Conservation (phyloP, 2,888 invertebrate genomes). For the Seira sanloemensis region DNA sequence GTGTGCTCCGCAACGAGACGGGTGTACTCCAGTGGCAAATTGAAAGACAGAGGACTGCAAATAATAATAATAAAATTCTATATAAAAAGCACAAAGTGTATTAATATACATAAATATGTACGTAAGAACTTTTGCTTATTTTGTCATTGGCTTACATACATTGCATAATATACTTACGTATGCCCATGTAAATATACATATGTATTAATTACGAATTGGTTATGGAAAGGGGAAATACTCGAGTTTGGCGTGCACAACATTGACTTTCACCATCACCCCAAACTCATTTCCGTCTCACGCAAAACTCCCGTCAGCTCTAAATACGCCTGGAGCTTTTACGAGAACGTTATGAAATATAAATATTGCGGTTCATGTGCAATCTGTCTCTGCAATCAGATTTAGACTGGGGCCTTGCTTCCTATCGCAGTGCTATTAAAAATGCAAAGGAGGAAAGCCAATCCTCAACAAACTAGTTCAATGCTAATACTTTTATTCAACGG, state of each 20-base stretch:
- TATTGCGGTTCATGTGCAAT: too few species aligned
- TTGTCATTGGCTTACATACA: not conserved
- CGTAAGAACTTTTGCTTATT: not conserved
- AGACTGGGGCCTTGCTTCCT: too few species aligned
- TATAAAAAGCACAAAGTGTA: slow-evolving; percentile 20
- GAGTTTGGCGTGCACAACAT: not conserved
- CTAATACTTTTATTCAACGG: too few species aligned
- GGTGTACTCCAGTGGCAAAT: slow-evolving; percentile 89
- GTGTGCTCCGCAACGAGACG: slow-evolving; percentile 88
- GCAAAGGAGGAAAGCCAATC: too few species aligned
- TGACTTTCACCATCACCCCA: slow-evolving; percentile 6
- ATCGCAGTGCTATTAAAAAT: too few species aligned
- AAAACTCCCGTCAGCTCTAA: slow-evolving; percentile 38
- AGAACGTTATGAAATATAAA: too few species aligned
- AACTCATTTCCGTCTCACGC: slow-evolving; percentile 33
- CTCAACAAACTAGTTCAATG: too few species aligned
- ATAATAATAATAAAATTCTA: slow-evolving; percentile 46
- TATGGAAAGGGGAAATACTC: not conserved
- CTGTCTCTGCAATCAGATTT: too few species aligned
- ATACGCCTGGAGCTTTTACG: too few species aligned
- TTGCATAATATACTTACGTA: not conserved
- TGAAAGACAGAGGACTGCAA: slow-evolving; percentile 86
- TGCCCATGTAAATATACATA: not conserved
- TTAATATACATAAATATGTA: not conserved
- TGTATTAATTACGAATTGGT: too few species aligned